Percentiles rank a stretch among this genome's conserved stretches.
Conservation (phyloP, 2,113 vertebrate species). For the Sceloporus undulatus region DNA sequence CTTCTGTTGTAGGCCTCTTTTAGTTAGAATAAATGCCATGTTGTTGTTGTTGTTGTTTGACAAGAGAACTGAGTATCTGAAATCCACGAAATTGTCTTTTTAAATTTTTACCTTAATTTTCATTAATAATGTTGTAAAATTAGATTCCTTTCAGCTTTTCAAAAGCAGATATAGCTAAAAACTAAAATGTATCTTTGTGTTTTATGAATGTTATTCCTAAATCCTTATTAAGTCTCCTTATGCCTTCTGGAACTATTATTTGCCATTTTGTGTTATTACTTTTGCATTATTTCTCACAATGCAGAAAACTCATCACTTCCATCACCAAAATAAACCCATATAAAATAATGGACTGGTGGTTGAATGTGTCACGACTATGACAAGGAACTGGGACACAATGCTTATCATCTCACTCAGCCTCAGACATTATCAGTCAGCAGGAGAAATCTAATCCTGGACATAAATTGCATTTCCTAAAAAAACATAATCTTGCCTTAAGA, state of each 20-base stretch:
- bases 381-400: conserved; percentile 71
- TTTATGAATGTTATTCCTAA: conserved; percentile 7
- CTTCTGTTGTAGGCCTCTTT: not conserved
- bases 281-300: conserved; percentile 11
- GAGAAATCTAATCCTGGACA: conserved; percentile 82
- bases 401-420: conserved; percentile 80
- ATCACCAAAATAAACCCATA: conserved; percentile 50
- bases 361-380: conserved; percentile 62
- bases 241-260: not conserved
- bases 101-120: not conserved
- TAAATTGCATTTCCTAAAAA: conserved; percentile 90
- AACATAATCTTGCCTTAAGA: conserved; percentile 87
- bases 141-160: not conserved
- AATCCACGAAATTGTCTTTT: not conserved
- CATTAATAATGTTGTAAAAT: not conserved
- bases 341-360: conserved; percentile 29
- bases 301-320: not conserved
- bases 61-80: not conserved
- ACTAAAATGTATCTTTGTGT: not conserved
- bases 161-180: not conserved
- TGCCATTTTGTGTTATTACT: not conserved
- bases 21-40: not conserved
- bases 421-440: conserved; percentile 82
- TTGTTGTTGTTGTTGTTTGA: too few species aligned
- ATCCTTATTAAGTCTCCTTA: not conserved